Percentiles rank a stretch among this genome's conserved stretches.
Evolutionary conservation across 2,113 vertebrate species (phyloP).

Genomic region (Python bivittatus): DNA sequence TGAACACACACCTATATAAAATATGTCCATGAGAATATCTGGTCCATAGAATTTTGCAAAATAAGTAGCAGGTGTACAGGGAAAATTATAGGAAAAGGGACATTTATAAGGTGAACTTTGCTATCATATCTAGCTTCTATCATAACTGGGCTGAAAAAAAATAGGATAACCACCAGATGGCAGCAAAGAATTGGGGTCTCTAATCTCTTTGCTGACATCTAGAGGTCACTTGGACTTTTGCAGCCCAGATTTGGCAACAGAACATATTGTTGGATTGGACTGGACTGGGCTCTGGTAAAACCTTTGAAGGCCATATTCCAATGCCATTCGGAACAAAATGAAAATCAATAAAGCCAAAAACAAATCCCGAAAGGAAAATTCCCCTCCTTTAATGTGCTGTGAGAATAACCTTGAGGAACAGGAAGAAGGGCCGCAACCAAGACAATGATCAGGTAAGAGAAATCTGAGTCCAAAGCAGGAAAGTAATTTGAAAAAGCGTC

Average conservation of each 20-base stretch:
- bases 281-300: too few species aligned
- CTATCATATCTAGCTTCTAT: not conserved
- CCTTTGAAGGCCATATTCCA: not conserved
- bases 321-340: not conserved
- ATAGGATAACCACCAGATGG: not conserved
- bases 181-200: not conserved
- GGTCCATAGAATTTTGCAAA: not conserved
- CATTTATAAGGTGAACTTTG: not conserved
- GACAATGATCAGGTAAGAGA: not conserved
- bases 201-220: not conserved
- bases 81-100: not conserved
- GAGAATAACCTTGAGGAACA: not conserved
- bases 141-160: not conserved
- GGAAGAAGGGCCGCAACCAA: not conserved
- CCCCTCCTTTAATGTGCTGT: not conserved
- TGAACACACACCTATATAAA: not conserved
- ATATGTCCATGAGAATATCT: not conserved
- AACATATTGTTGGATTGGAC: not conserved
- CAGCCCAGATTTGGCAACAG: not conserved
- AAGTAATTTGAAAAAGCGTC: not conserved
- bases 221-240: not conserved
- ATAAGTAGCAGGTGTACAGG: not conserved
- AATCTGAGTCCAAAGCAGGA: not conserved
- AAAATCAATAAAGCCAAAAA: not conserved
- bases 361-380: not conserved